Conservation (phyloP, 2,113 vertebrate species). For the Prolemur simus region DNA sequence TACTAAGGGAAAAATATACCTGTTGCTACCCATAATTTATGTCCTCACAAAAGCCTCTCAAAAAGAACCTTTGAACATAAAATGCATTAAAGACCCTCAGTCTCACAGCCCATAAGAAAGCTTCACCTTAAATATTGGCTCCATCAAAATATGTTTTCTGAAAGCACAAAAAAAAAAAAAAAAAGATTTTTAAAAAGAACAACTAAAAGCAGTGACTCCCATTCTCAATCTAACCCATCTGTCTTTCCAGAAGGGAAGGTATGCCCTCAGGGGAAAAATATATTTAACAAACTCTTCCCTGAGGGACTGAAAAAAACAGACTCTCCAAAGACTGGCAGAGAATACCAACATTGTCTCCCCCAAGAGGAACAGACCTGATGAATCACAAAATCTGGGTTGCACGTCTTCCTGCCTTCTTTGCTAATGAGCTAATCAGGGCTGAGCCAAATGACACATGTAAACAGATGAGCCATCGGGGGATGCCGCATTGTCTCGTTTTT, state of each 20-base stretch:
- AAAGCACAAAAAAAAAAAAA: conserved; percentile 50
- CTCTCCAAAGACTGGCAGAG: conserved; percentile 80
- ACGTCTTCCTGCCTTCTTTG: conserved; percentile 82
- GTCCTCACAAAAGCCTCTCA: conserved; percentile 61
- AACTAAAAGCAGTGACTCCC: conserved; percentile 65
- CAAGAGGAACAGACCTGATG: conserved; percentile 83
- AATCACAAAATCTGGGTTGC: conserved; percentile 84
- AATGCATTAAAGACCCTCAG: conserved; percentile 63
- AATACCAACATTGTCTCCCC: conserved; percentile 81
- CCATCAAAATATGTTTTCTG: conserved; percentile 50
- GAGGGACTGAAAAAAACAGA: conserved; percentile 58
- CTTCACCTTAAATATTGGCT: conserved; percentile 74
- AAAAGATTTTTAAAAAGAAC: conserved; percentile 7
- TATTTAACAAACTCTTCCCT: conserved; percentile 77
- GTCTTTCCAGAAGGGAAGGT: conserved; percentile 60
- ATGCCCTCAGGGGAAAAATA: conserved; percentile 43
- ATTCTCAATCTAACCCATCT: conserved; percentile 65
- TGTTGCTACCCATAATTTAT: conserved; percentile 81
- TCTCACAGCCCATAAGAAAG: conserved; percentile 62
- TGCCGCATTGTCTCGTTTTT: conserved; percentile 83
- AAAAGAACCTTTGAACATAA: conserved; percentile 76
- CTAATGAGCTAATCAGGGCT: conserved; percentile 82
- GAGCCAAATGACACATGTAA: conserved; percentile 77
- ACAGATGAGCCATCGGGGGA: conserved; percentile 81
- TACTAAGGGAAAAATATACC: conserved; percentile 78